These are phyloP conservation scores for Camptogramma bilineatum DNA, from an alignment of 2,888 invertebrate genomes.

Conservation along the genomic window DNA sequence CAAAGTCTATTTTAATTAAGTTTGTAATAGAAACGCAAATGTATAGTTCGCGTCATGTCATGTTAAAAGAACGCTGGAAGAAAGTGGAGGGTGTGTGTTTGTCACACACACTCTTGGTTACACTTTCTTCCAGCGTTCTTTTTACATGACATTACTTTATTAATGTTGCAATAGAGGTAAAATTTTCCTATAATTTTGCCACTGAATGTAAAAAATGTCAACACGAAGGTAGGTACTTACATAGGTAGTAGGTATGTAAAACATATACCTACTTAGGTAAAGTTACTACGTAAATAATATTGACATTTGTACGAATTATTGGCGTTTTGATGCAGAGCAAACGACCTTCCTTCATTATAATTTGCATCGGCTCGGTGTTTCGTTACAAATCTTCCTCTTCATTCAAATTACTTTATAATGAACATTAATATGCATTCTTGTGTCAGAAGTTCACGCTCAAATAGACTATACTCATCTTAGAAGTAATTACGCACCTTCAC, in stretches of 20 bases:
- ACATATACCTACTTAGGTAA: too few species aligned
- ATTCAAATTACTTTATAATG: constrained; percentile 7
- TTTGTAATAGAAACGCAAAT: neutral
- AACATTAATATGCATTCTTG: constrained; percentile 8
- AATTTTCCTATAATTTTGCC: neutral
- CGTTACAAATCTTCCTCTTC: neutral
- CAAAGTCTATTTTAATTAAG: neutral
- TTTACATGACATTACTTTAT: too few species aligned
- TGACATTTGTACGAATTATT: neutral
- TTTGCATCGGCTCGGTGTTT: neutral
- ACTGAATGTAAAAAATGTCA: neutral
- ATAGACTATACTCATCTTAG: neutral
- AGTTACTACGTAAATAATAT: too few species aligned
- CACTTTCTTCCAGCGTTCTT: too few species aligned
- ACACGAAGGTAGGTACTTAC: too few species aligned
- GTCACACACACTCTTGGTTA: too few species aligned
- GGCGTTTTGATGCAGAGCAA: neutral
- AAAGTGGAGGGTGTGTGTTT: too few species aligned
- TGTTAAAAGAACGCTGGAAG: too few species aligned
- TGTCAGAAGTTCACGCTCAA: constrained; percentile 13
- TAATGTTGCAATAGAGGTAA: neutral
- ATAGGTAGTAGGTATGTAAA: too few species aligned
- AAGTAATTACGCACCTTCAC: constrained; percentile 12
- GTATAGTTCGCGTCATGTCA: too few species aligned
- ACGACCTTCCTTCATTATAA: neutral